phyloP scores from a whole-genome alignment of 2,113 vertebrate genomes.

The Oncorhynchus tshawytscha region DNA sequence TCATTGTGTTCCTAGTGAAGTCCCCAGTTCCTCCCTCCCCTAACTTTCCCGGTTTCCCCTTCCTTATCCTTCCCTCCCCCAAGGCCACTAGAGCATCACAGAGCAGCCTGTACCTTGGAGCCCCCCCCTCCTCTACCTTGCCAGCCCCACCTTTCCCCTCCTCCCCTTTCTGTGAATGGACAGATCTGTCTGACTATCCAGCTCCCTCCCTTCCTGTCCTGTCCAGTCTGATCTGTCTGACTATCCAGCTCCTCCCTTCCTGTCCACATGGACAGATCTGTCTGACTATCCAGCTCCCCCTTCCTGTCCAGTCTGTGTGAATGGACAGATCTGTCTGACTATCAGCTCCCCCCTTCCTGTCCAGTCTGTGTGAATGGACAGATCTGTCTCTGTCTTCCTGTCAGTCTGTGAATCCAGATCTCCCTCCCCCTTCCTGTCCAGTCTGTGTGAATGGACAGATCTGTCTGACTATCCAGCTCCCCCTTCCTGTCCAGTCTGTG shows the following conservation, averaged over 20 bases:
- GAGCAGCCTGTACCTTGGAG: not conserved
- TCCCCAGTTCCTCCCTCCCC: not conserved
- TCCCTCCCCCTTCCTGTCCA: not conserved
- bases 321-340: too few relatives aligned
- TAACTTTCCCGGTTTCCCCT: not conserved
- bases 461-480: too few relatives aligned
- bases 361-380: too few relatives aligned
- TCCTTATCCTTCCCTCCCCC: not conserved
- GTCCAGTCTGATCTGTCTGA: too few relatives aligned
- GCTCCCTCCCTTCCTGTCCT: not conserved
- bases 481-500: not conserved
- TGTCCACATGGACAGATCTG: too few relatives aligned
- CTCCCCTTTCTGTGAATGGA: not conserved
- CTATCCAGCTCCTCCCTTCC: too few relatives aligned
- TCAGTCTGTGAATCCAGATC: too few relatives aligned
- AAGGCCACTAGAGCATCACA: not conserved
- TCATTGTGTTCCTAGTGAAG: slow-evolving; percentile 45
- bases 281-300: too few relatives aligned
- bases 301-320: too few relatives aligned
- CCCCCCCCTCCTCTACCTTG: slow-evolving; percentile 1
- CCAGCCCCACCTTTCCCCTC: not conserved
- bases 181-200: not conserved
- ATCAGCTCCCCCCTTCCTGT: not conserved
- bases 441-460: too few relatives aligned
- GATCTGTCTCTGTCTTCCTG: not conserved